These are phyloP conservation scores for Capromys pilorides DNA, from an alignment of 2,797 vertebrate genomes.

Conservation along the genomic window DNA sequence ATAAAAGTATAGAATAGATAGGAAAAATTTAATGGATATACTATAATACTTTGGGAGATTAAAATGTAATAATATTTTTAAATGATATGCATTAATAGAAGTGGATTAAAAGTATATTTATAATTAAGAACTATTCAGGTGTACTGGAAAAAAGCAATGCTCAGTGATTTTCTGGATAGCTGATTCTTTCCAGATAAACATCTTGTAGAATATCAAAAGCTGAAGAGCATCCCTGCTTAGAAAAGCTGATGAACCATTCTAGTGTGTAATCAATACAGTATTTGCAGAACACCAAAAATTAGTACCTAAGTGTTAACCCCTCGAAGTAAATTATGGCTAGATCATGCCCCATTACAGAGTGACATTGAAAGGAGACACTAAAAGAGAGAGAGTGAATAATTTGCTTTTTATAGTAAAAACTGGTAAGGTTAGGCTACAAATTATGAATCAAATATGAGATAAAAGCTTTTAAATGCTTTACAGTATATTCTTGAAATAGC, in stretches of 20 bases:
- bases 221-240: constrained; percentile 49
- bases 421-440: constrained; percentile 41
- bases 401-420: constrained; percentile 55
- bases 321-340: constrained; percentile 61
- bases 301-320: constrained; percentile 66
- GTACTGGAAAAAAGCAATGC: constrained; percentile 40
- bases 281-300: constrained; percentile 74
- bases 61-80: constrained; percentile 47
- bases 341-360: constrained; percentile 44
- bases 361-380: constrained; percentile 55
- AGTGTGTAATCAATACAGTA: constrained; percentile 65
- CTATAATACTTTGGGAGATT: not conserved
- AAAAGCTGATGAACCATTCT: constrained; percentile 74
- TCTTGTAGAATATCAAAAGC: constrained; percentile 58
- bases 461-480: constrained; percentile 59
- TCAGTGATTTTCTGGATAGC: constrained; percentile 40
- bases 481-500: constrained; percentile 43
- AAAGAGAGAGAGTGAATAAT: constrained; percentile 48
- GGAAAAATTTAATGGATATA: not conserved
- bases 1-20: constrained; percentile 6
- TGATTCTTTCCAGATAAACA: constrained; percentile 65
- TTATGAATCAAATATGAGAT: constrained; percentile 45
- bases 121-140: constrained; percentile 57
- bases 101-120: constrained; percentile 36
- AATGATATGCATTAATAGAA: not conserved